Conservation (phyloP, 64 coral and sea anemone genomes). For the Trachythela sp. region DNA sequence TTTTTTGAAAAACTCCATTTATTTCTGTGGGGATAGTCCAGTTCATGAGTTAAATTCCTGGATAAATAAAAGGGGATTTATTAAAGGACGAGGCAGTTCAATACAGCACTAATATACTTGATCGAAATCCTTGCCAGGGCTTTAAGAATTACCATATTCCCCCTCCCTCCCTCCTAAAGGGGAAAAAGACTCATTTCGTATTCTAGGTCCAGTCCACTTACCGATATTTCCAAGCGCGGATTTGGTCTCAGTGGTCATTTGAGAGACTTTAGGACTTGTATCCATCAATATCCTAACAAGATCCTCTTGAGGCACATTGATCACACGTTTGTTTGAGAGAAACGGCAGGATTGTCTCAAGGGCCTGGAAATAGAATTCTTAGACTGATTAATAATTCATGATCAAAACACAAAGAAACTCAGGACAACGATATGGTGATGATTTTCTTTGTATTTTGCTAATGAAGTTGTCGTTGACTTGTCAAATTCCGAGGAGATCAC, state of each 20-base stretch:
- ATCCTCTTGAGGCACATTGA: constrained; percentile 14
- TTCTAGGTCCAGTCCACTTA: neutral
- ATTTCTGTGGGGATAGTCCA: too few species aligned
- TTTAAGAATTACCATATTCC: too few species aligned
- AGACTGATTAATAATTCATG: too few species aligned
- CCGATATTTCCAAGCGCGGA: constrained; percentile 4
- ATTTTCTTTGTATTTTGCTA: too few species aligned
- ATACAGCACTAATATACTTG: too few species aligned
- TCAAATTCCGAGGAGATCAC: too few species aligned
- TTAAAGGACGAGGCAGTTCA: too few species aligned
- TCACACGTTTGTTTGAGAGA: constrained; percentile 7
- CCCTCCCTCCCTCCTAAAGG: neutral
- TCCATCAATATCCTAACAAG: neutral
- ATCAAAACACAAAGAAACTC: neutral
- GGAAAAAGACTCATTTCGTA: neutral
- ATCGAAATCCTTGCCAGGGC: too few species aligned
- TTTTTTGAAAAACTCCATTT: too few species aligned
- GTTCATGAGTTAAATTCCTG: too few species aligned
- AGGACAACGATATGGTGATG: too few species aligned
- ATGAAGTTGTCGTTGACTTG: neutral
- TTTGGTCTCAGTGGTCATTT: neutral
- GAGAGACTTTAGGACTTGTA: neutral
- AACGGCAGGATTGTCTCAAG: neutral
- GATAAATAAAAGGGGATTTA: too few species aligned
- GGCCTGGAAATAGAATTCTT: neutral